Percentiles rank a stretch among this genome's conserved stretches.
phyloP scores from a whole-genome alignment of 2,797 vertebrate species.

The Ibycter americanus region DNA sequence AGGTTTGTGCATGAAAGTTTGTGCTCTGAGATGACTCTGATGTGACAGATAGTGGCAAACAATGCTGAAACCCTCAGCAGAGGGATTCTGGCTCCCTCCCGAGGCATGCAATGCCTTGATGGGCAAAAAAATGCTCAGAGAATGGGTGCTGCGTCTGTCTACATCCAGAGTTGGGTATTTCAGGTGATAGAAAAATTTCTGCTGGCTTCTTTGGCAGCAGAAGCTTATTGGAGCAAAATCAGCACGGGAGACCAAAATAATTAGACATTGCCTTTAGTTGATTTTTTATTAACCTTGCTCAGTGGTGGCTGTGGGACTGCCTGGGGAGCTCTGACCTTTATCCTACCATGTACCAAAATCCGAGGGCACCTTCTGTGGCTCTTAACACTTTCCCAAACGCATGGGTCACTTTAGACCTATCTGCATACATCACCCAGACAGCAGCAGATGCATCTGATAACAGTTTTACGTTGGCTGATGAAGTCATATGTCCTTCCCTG shows the following conservation, averaged over 20 bases:
- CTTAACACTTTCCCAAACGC: not conserved
- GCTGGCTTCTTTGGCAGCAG: not conserved
- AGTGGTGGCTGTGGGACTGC: not conserved
- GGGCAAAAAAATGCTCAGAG: not conserved
- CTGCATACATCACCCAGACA: not conserved
- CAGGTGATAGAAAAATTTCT: not conserved
- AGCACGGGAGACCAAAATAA: not conserved
- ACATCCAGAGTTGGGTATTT: not conserved
- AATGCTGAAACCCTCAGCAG: not conserved
- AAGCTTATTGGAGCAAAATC: not conserved
- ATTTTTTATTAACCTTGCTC: not conserved
- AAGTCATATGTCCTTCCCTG: not conserved
- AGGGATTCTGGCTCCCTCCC: not conserved
- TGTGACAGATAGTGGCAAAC: not conserved
- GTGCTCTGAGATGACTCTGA: not conserved
- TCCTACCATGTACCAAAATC: not conserved
- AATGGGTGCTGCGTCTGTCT: accelerated
- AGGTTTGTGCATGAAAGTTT: not conserved
- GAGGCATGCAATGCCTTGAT: not conserved
- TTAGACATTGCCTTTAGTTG: not conserved
- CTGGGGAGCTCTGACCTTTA: not conserved
- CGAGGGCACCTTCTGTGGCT: not conserved
- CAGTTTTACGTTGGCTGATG: not conserved
- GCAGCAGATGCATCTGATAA: not conserved
- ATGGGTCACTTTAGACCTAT: not conserved